Evolutionary conservation across 1,140 invertebrate species (phyloP).

Genomic region (Meloidogyne floridensis): DNA sequence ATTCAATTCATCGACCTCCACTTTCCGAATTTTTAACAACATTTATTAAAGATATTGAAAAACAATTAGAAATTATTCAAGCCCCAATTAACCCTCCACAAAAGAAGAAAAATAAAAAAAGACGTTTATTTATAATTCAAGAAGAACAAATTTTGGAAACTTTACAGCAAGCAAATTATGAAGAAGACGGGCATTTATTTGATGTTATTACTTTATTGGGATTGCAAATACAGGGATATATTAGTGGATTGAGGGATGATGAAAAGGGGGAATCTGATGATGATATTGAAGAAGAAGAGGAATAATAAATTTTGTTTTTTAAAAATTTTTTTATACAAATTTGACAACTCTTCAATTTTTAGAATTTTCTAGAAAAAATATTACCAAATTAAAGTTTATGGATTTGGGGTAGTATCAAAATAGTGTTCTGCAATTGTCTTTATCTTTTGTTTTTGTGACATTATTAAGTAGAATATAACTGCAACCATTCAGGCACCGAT

Average conservation of each 20-base stretch:
- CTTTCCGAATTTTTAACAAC: constrained; percentile 14
- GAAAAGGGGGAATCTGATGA: no score
- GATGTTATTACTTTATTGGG: neutral
- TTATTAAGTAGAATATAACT: no score
- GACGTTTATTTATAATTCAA: neutral
- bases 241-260: neutral
- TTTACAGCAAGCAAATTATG: neutral
- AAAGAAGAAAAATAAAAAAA: constrained; percentile 2
- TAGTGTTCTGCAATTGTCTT: no score
- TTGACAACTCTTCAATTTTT: no score
- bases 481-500: no score
- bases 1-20: neutral
- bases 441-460: no score
- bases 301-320: no score
- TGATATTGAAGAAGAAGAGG: no score
- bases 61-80: neutral
- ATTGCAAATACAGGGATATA: neutral
- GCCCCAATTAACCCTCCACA: neutral
- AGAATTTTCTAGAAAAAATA: no score
- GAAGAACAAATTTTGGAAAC: constrained; percentile 1
- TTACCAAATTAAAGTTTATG: no score
- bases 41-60: neutral
- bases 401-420: no score
- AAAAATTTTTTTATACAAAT: no score
- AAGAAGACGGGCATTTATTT: neutral